Evolutionary conservation across 2,797 vertebrate species (phyloP), one percentile per base, ranked within the genome.

Genomic region (Vireo griseus): DNA sequence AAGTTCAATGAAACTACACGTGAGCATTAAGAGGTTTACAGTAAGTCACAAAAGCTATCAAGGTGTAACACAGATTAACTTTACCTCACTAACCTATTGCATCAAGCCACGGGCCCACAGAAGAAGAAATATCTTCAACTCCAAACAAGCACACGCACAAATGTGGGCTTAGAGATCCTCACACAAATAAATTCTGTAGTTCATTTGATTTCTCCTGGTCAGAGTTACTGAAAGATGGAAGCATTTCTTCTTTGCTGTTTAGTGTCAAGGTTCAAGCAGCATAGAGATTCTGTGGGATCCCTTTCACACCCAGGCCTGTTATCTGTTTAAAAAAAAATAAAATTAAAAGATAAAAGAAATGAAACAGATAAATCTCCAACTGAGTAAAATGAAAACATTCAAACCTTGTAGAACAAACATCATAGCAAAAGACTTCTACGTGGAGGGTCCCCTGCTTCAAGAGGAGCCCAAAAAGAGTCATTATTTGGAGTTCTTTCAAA

Each of bases 291-390:
- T 98, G 97, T 79, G 98, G 97, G 82, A 98, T 97, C 83, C 98
- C 98, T 97, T 98, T 99, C 81, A 98, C 98, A 69, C 98, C 98
- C 11, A 99, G 97, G 73, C 98, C 98, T 44, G 97, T 98, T 81
- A 99, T 97, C 98, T 99, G 96, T 68, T 92, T 26, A 12, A 39
- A 76, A 78, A 39, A 78, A 39, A 88, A 28, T 15, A 5, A 87
- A 71, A 65, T n/a, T 16, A n/a, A 39, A 29, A 74, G 20, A 83
- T 11, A 21, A 47, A 73, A 26, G 3, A 48, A 75, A 79, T 6
- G 9, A 62, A 90, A 35, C 9, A 77, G 28, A 50, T 48, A 39
- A 59, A 73, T 76, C n/a, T 78, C 21, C 20, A 20, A 2, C 29
- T 51, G 45, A 58, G n/a, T 62, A 25, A 20, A 58, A 37, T 33